A percentile compares a stretch with the other conserved stretches of the same genome.
These are phyloP conservation scores for Microplitis deprimator DNA, from an alignment of 2,888 invertebrate species.

Conservation along the genomic window DNA sequence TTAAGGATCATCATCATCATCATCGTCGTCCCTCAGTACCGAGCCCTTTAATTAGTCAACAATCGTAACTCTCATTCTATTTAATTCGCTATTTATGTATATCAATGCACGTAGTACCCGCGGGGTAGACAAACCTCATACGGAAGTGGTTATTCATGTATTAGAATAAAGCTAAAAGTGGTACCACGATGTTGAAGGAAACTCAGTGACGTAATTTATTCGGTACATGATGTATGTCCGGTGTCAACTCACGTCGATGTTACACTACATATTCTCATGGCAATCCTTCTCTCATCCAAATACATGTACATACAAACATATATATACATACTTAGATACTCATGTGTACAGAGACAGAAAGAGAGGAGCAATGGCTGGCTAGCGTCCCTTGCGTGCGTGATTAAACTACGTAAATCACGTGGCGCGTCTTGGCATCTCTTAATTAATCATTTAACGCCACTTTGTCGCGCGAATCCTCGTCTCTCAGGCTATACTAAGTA, in stretches of 20 bases:
- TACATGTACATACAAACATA: background rate
- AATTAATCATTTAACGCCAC: constrained; percentile 50
- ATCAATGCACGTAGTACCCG: background rate
- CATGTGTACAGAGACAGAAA: background rate
- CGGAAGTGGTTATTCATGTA: constrained; percentile 24
- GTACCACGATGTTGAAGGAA: constrained; percentile 15
- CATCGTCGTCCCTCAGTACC: constrained; percentile 28
- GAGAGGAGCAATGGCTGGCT: constrained; percentile 2
- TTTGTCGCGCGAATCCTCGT: constrained; percentile 43
- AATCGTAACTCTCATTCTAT: constrained; percentile 45
- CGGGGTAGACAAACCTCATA: constrained; percentile 3
- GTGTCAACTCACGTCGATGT: constrained; percentile 23
- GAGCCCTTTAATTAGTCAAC: constrained; percentile 52
- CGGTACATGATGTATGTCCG: constrained; percentile 25
- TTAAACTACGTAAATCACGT: constrained; percentile 44
- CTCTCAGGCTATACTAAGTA: background rate
- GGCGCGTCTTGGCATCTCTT: constrained; percentile 27
- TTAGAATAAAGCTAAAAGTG: constrained; percentile 13
- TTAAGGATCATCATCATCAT: constrained; percentile 45
- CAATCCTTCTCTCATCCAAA: no score
- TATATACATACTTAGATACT: no score
- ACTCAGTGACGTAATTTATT: constrained; percentile 38
- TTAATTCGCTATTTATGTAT: background rate
- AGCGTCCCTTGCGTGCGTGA: constrained; percentile 38
- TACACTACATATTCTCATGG: no score